Conservation (phyloP, 1,140 invertebrate species). For the Drosophila murphyi region DNA sequence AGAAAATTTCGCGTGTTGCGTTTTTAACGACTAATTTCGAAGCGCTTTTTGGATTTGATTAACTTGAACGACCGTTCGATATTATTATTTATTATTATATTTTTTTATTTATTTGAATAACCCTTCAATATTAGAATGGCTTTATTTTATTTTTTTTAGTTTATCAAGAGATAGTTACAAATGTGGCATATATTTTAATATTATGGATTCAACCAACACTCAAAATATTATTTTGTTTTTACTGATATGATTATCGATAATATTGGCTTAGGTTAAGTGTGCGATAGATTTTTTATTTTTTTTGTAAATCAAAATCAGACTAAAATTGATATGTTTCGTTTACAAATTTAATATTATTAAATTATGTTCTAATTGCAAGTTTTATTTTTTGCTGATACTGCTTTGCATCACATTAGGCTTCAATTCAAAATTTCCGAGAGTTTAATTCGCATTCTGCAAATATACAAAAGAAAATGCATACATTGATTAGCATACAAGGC, state of each 20-base stretch:
- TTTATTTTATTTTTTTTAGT: conserved; percentile 14
- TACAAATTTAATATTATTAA: conserved; percentile 41
- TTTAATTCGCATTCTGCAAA: conserved; percentile 27
- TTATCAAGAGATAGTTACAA: conserved; percentile 7
- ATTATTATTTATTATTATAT: neutral
- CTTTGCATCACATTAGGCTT: conserved; percentile 13
- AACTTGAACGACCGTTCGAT: neutral
- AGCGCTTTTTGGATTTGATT: conserved; percentile 33
- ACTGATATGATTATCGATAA: conserved; percentile 27
- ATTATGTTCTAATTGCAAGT: conserved; percentile 7
- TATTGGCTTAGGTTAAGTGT: conserved; percentile 3
- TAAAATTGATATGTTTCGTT: conserved; percentile 76
- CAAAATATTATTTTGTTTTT: conserved; percentile 25
- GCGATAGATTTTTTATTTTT: conserved; percentile 16
- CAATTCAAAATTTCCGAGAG: neutral
- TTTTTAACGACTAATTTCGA: conserved; percentile 18
- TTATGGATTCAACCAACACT: conserved; percentile 1
- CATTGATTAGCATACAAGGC: conserved; percentile 9
- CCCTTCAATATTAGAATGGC: neutral
- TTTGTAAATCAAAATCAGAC: conserved; percentile 64
- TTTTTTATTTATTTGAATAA: conserved; percentile 26
- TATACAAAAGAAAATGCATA: neutral
- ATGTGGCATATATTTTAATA: too few species aligned
- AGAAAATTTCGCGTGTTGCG: conserved; percentile 29
- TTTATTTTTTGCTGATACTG: neutral